A percentile compares a stretch with the other conserved stretches of the same genome.
Conservation (phyloP, 2,113 vertebrate species). For the Leptocoma aspasia region DNA sequence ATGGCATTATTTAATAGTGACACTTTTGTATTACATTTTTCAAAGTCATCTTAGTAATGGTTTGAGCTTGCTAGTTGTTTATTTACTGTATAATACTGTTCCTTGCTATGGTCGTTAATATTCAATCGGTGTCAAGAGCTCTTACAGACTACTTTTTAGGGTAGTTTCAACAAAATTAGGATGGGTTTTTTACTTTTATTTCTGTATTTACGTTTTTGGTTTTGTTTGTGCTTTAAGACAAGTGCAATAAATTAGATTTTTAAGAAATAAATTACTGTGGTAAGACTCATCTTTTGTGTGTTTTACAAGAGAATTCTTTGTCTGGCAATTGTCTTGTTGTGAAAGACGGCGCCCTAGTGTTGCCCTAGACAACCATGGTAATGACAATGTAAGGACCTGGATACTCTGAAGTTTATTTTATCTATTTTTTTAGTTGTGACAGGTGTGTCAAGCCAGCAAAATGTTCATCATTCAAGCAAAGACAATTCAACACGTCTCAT, state of each 20-base stretch:
- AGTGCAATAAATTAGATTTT: slow-evolving; percentile 72
- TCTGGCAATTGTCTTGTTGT: neutral
- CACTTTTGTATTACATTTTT: slow-evolving; percentile 25
- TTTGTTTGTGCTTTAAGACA: slow-evolving; percentile 67
- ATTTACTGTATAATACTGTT: slow-evolving; percentile 20
- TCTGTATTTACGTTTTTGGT: slow-evolving; percentile 40
- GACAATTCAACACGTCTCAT: neutral
- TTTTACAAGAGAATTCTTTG: neutral
- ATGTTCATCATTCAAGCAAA: neutral
- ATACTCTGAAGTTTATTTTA: neutral
- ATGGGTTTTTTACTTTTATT: slow-evolving; percentile 25
- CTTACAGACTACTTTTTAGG: slow-evolving; percentile 35
- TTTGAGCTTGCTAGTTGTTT: slow-evolving; percentile 31
- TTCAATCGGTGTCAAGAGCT: slow-evolving; percentile 5
- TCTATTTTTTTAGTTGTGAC: neutral
- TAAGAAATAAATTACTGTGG: slow-evolving; percentile 29
- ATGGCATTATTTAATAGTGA: neutral
- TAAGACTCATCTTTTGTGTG: slow-evolving; percentile 16
- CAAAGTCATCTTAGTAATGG: slow-evolving; percentile 13
- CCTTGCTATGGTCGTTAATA: slow-evolving; percentile 50
- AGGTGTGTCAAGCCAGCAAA: neutral
- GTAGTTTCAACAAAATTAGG: slow-evolving; percentile 31
- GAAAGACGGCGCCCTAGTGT: neutral
- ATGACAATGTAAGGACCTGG: neutral
- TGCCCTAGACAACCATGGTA: neutral